These are phyloP conservation scores for Thyatira batis DNA, from an alignment of 2,888 invertebrate species.

Conservation along the genomic window DNA sequence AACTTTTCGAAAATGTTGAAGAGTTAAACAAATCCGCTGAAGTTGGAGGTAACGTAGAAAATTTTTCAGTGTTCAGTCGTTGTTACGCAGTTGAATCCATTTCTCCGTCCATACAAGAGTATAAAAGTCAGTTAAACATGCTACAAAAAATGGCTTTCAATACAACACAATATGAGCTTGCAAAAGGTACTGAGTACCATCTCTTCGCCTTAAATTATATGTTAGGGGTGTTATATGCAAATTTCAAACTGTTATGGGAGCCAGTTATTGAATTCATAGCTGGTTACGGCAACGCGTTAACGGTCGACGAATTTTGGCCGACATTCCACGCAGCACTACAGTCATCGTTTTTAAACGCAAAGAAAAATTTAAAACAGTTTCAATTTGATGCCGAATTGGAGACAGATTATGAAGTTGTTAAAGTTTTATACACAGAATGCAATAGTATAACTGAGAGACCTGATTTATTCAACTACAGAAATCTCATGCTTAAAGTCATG, in stretches of 20 bases:
- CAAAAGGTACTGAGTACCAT: conserved; percentile 81
- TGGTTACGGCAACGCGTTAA: conserved; percentile 86
- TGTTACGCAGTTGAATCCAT: conserved; percentile 88
- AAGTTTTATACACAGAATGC: conserved; percentile 59
- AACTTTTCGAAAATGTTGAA: conserved; percentile 83
- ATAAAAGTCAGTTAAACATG: conserved; percentile 88
- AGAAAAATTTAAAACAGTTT: conserved; percentile 57
- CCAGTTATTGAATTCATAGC: conserved; percentile 89
- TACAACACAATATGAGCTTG: conserved; percentile 81
- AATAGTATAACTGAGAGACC: conserved; percentile 81
- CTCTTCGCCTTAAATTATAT: conserved; percentile 89
- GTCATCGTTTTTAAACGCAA: conserved; percentile 72
- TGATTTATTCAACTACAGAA: conserved; percentile 89
- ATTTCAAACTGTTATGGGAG: conserved; percentile 95
- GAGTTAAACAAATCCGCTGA: conserved; percentile 68
- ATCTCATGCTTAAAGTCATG: conserved; percentile 92
- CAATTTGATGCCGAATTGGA: conserved; percentile 63
- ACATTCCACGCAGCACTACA: conserved; percentile 84
- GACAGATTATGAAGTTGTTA: conserved; percentile 51
- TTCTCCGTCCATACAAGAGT: conserved; percentile 88
- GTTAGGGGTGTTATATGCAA: conserved; percentile 91
- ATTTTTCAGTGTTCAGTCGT: conserved; percentile 84
- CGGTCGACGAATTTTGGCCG: conserved; percentile 87
- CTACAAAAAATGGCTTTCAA: conserved; percentile 88
- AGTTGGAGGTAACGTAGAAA: conserved; percentile 60